Base-by-base conservation (phyloP, 64 coral and sea anemone species). In the Trachythela sp. region DNA sequence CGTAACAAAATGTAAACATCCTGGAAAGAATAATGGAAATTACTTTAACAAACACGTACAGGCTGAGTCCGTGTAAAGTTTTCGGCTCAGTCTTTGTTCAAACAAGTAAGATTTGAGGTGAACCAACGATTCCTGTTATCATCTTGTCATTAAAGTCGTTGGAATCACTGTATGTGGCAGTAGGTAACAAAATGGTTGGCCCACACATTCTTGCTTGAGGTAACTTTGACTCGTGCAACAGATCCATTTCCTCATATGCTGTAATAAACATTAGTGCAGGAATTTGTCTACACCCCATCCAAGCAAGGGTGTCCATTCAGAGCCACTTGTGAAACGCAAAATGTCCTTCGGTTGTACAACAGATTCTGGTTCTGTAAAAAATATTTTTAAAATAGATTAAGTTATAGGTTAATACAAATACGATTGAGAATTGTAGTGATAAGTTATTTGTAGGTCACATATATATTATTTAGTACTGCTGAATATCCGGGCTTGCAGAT, bases 211-310 rank as follows among this genome's bases (percentile, higher is more conserved):
- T 2, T 7, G 86, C 60, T 31, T 88, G 18, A 11, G 70, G 8
- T 5, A 88, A 36, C 86, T 88, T 88, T n/a, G 20, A 64, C 22
- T 64, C 56, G 20, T 26, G 24, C 26, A 64, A 20, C 8, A 0
- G 56, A 64, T n/a, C 26, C 22, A 27, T 64, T n/a, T 22, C 56
- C 20, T 64, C 26, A 36, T 0, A 5, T 8, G 86, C 39, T 51
- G 54, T 13, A 2, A 70, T 88, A 41, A 88, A 88, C 58, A 88
- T 88, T 5, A 88, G 39, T 20, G 58, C 42, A 40, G 86, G 58
- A 35, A n/a, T 22, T 27, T 70, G 36, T 72, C 70, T 13, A 0
- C 86, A 11, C 86, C 86, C 86, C 86, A 88, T 1, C 86, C 59
- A 70, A 88, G 59, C 10, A 88, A 59, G 9, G 86, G 86, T 52